phyloP scores from a whole-genome alignment of 2,888 invertebrate species.

The Yponomeuta cagnagella region DNA sequence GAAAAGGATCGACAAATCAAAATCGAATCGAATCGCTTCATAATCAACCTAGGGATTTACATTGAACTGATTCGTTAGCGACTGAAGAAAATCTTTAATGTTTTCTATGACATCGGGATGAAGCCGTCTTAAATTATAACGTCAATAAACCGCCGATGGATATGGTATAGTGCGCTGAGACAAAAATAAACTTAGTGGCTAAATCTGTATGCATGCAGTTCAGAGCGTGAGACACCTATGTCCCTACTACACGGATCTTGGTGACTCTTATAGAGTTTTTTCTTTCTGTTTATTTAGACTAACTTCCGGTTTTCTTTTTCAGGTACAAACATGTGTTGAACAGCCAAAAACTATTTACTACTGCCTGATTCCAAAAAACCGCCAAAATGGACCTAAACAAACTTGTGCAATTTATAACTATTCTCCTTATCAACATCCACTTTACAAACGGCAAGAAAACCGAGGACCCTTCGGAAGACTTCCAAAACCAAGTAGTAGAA shows the following conservation, averaged over 20 bases:
- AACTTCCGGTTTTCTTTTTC: neutral
- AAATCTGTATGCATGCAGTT: too few relatives aligned
- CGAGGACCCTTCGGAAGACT: neutral
- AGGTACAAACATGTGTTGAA: neutral
- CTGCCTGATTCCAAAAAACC: neutral
- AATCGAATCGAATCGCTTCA: too few relatives aligned
- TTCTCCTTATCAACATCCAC: neutral
- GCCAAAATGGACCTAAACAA: neutral
- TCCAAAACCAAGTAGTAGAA: neutral
- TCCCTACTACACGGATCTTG: too few relatives aligned
- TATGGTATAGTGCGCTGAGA: neutral
- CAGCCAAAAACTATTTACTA: neutral
- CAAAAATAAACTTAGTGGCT: neutral
- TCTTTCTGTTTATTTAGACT: too few relatives aligned
- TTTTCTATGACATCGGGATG: neutral
- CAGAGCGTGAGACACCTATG: too few relatives aligned
- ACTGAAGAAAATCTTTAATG: neutral
- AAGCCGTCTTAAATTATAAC: neutral
- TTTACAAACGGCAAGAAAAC: neutral
- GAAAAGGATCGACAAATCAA: too few relatives aligned
- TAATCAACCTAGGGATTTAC: too few relatives aligned
- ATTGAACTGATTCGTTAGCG: too few relatives aligned
- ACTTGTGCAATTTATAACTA: neutral
- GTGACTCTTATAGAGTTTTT: too few relatives aligned
- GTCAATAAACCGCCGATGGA: neutral